Percentiles rank a stretch among this genome's conserved stretches.
phyloP scores from a whole-genome alignment of 2,113 vertebrate genomes.

The Dipodomys ordii region DNA sequence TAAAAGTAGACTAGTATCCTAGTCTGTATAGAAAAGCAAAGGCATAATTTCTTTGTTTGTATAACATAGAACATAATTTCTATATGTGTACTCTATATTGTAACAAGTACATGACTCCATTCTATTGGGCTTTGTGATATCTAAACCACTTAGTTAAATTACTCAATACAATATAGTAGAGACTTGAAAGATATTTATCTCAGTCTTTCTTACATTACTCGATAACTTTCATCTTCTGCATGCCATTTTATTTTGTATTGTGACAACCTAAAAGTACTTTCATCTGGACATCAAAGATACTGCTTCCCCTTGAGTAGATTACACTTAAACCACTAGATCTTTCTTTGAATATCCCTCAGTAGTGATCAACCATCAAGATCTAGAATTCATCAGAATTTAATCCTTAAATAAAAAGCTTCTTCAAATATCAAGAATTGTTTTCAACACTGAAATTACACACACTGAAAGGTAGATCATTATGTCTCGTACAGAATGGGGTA shows the following conservation, averaged over 20 bases:
- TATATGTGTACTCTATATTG: not conserved
- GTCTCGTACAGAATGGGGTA: not conserved
- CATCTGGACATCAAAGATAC: constrained; percentile 49
- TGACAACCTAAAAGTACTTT: constrained; percentile 37
- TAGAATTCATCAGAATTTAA: constrained; percentile 7
- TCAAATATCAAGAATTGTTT: not conserved
- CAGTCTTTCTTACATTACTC: not conserved
- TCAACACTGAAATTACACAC: not conserved
- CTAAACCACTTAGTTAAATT: constrained; percentile 22
- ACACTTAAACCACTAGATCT: not conserved
- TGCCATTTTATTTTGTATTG: constrained; percentile 54
- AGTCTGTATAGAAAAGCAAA: not conserved
- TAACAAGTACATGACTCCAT: not conserved
- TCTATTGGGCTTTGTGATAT: not conserved
- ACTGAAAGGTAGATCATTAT: not conserved
- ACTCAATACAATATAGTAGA: constrained; percentile 33
- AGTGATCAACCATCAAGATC: not conserved
- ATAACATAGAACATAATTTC: not conserved
- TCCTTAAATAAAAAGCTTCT: too few species aligned
- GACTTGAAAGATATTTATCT: not conserved
- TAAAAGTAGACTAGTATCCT: not conserved
- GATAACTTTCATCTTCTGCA: constrained; percentile 37
- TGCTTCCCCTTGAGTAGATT: not conserved
- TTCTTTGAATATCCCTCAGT: not conserved
- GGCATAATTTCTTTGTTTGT: not conserved